Conservation (phyloP, 1,140 invertebrate genomes). For the Brachionus asplanchnoidis region DNA sequence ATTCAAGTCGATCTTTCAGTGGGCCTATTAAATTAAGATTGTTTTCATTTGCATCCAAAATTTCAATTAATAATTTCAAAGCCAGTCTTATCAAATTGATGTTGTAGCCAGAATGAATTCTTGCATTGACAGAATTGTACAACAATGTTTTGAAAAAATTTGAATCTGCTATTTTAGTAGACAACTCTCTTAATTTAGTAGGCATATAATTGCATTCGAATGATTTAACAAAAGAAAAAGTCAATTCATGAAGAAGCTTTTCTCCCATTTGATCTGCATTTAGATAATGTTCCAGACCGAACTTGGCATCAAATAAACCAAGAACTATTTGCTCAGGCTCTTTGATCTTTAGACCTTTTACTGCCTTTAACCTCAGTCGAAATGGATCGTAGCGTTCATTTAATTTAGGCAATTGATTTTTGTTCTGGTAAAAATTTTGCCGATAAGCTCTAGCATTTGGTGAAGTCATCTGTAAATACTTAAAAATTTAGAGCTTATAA, state of each 20-base stretch:
- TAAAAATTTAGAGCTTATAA: no score
- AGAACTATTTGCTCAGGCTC: neutral
- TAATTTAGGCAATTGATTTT: neutral
- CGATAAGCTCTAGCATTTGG: no score
- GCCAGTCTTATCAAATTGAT: neutral
- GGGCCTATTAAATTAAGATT: neutral
- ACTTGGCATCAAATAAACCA: neutral
- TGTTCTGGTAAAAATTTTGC: neutral
- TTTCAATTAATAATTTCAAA: neutral
- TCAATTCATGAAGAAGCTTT: neutral
- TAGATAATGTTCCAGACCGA: neutral
- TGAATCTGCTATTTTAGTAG: neutral
- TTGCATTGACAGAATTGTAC: neutral
- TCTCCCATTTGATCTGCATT: neutral
- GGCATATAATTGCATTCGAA: conserved; percentile 15
- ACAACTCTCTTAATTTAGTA: neutral
- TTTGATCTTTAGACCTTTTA: neutral
- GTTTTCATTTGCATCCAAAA: neutral
- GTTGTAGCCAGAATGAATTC: neutral
- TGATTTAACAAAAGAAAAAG: neutral
- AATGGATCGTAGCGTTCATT: neutral
- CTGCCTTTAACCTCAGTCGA: neutral
- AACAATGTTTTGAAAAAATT: neutral
- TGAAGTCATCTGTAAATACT: no score
- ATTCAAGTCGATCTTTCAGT: conserved; percentile 3